Conservation (phyloP, 2,113 vertebrate species). For the Xiphophorus maculatus region DNA sequence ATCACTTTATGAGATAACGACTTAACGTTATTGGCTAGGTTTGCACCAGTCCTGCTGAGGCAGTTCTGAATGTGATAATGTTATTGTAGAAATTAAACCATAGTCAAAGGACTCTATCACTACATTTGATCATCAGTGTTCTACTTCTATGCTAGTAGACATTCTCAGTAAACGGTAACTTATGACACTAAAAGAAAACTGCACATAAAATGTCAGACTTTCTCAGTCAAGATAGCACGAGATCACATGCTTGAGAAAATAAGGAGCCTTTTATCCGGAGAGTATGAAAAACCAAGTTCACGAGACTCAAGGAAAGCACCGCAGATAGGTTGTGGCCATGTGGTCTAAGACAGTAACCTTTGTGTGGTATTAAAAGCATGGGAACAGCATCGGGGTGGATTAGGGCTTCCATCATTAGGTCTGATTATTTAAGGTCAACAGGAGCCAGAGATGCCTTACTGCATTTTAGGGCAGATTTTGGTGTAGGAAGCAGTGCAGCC, state of each 20-base stretch:
- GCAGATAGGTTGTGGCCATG: conserved; percentile 10
- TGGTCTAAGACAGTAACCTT: conserved; percentile 13
- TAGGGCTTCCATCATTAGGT: not conserved
- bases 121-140: not conserved
- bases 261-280: conserved; percentile 46
- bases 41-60: not conserved
- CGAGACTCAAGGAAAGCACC: conserved; percentile 33
- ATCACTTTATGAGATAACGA: not conserved
- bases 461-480: not conserved
- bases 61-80: not conserved
- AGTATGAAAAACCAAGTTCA: conserved; percentile 51
- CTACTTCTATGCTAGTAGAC: not conserved
- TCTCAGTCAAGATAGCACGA: conserved; percentile 33
- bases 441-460: not conserved
- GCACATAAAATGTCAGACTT: conserved; percentile 47
- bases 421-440: not conserved
- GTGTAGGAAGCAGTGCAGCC: not conserved
- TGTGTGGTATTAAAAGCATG: conserved; percentile 11
- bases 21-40: not conserved
- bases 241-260: conserved; percentile 59
- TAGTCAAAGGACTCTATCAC: not conserved
- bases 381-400: conserved; percentile 6
- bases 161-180: conserved; percentile 10
- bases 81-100: not conserved
- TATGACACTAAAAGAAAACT: conserved; percentile 14